Base-by-base conservation (phyloP, 2,797 vertebrate species). In the Bryconaethiops microstoma region DNA sequence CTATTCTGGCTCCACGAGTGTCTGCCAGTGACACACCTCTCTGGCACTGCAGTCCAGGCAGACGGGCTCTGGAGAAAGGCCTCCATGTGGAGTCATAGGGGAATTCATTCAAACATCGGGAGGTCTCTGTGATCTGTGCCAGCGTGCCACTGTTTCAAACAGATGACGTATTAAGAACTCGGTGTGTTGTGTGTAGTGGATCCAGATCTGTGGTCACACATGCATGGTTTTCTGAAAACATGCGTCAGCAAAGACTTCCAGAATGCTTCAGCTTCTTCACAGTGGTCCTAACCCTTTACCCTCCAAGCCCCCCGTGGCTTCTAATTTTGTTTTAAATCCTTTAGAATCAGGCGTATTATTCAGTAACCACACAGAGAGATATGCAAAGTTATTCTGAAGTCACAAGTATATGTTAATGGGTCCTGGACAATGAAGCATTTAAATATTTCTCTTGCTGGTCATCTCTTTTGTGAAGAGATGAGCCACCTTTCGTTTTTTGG, bases 71-170 rank as follows among this genome's bases (percentile, higher is more conserved):
- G 68, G 39, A 79, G 74, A 81, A 80, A 83, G 57, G 69, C 50
- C 54, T 70, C 63, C 70, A 60, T 76, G 74, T 35, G 81, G 78
- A 80, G 77, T 75, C 74, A 1, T 21, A 83, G 59, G 72, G 64
- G 69, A 82, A 90, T 89, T 89, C 89, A 86, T 88, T 91, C 90
- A 91, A 87, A 92, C 88, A 86, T 91, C 89, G 67, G 80, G 86
- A 81, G 75, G 88, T 79, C 87, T 86, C 86, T 86, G 88, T 90
- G 84, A 85, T 89, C 81, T 0, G 78, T 89, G 89, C 88, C 89
- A 91, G 9, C 79, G 82, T 89, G 90, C 87, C 89, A 81, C 83
- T 59, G 63, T 90, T 89, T 90, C 87, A 93, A 90, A 90, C 88
- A 86, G 76, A 80, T 84, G 45, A 85, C 84, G 88, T 83, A 84